Conservation (phyloP, 2,888 invertebrate genomes). For the Apamea epomidion region DNA sequence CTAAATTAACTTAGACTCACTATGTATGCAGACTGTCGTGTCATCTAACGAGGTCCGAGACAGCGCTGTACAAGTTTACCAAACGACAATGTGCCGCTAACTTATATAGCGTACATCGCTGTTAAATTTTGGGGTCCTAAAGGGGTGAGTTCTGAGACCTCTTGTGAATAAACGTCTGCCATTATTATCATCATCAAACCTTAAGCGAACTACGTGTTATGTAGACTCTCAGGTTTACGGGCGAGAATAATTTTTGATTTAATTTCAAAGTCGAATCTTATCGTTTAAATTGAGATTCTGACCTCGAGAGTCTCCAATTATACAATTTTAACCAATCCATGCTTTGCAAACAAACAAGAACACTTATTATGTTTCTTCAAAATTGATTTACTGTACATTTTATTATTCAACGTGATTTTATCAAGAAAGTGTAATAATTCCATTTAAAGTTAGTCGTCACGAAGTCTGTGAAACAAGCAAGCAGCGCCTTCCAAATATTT, state of each 20-base stretch:
- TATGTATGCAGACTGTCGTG: constrained; percentile 88
- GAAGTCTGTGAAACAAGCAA: constrained; percentile 63
- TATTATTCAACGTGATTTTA: constrained; percentile 62
- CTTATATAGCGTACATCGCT: constrained; percentile 67
- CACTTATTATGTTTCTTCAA: constrained; percentile 32
- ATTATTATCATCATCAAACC: constrained; percentile 62
- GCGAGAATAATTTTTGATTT: constrained; percentile 19
- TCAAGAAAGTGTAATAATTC: constrained; percentile 66
- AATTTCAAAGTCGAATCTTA: constrained; percentile 18
- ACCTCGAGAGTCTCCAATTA: background rate
- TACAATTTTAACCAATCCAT: background rate
- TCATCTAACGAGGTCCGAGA: constrained; percentile 85
- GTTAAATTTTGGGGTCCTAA: constrained; percentile 72
- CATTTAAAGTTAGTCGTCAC: constrained; percentile 67
- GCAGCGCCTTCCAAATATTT: constrained; percentile 65
- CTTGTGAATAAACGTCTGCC: constrained; percentile 56
- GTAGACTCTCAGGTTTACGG: constrained; percentile 32
- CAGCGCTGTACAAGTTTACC: constrained; percentile 76
- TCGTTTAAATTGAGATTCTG: constrained; percentile 14
- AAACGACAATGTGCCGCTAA: constrained; percentile 72
- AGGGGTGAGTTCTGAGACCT: constrained; percentile 58
- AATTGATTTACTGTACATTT: constrained; percentile 58
- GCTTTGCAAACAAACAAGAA: constrained; percentile 24
- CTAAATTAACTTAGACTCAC: constrained; percentile 88
- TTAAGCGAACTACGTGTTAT: constrained; percentile 53